Conservation (phyloP, 1,140 invertebrate species). For the Eriosoma lanigerum region DNA sequence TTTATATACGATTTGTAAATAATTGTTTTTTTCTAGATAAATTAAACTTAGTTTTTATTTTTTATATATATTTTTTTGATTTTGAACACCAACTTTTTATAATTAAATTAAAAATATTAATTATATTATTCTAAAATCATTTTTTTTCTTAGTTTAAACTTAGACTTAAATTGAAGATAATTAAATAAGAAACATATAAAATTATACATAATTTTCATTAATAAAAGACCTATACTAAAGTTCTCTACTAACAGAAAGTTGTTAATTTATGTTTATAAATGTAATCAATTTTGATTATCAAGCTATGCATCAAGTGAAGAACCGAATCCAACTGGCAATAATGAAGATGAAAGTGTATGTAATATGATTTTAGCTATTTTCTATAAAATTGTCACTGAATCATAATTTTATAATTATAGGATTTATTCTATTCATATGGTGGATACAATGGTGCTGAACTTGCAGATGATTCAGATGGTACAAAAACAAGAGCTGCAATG, state of each 20-base stretch:
- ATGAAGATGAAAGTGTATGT: constrained; percentile 54
- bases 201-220: too few species aligned
- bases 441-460: constrained; percentile 56
- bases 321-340: constrained; percentile 45
- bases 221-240: too few species aligned
- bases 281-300: constrained; percentile 28
- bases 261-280: constrained; percentile 20
- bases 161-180: too few species aligned
- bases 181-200: too few species aligned
- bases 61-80: too few species aligned
- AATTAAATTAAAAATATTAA: too few species aligned
- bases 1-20: too few species aligned
- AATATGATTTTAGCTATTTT: neutral
- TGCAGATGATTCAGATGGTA: constrained; percentile 55
- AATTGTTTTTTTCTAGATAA: too few species aligned
- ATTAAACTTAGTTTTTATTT: too few species aligned
- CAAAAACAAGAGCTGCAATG: constrained; percentile 65
- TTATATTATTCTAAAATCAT: neutral
- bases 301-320: constrained; percentile 53
- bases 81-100: too few species aligned
- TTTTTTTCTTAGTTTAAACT: too few species aligned
- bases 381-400: neutral
- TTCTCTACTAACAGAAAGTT: neutral
- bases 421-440: constrained; percentile 53
- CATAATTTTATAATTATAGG: constrained; percentile 53